Base-by-base conservation (phyloP, 2,113 vertebrate genomes). In the Strix uralensis region DNA sequence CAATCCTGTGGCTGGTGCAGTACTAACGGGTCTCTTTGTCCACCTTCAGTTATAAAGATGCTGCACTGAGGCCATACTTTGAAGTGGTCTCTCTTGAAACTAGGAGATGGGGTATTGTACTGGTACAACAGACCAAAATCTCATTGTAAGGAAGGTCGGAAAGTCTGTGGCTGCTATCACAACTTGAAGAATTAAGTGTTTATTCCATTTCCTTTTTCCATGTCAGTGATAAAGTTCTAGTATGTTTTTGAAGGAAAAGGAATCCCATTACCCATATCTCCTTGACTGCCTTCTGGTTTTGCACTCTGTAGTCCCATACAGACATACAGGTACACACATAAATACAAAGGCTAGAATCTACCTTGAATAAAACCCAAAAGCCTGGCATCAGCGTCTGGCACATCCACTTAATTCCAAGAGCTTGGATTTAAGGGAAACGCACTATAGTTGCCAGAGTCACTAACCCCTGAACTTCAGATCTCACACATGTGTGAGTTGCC, bases 161-260 rank as follows among this genome's bases (percentile, higher is more conserved):
- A 42, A 14, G 32, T 20, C 58, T 51, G 29, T 46, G 81, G n/a
- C 63, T 90, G 69, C 57, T 89, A 55, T 11, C 47, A 58, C 27
- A 83, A 67, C 52, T 5, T 40, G 78, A 62, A 25, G 29, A 84
- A 72, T 66, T n/a, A 44, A 9, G 16, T 46, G 54, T 86, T 86
- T 74, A 38, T 91, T 88, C 42, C 5, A 3, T 40, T 59, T 91
- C 59, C 65, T 55, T 16, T 75, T 84, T 71, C 71, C 69, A 58
- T 0, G 0, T 10, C 66, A 82, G n/a, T n/a, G 74, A 66, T 19
- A 5, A 47, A 74, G 36, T 36, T 63, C 58, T 58, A 59, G 25
- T 9, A 6, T 10, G 11, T 7, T 72, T 79, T 14, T 54, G 61
- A 71, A 82, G 57, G 36, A 26, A 58, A 46, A 70, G 30, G 4